Evolutionary conservation across 2,113 vertebrate genomes (phyloP), one percentile per base, ranked within the genome.

Genomic region (Amblyornis subalaris): DNA sequence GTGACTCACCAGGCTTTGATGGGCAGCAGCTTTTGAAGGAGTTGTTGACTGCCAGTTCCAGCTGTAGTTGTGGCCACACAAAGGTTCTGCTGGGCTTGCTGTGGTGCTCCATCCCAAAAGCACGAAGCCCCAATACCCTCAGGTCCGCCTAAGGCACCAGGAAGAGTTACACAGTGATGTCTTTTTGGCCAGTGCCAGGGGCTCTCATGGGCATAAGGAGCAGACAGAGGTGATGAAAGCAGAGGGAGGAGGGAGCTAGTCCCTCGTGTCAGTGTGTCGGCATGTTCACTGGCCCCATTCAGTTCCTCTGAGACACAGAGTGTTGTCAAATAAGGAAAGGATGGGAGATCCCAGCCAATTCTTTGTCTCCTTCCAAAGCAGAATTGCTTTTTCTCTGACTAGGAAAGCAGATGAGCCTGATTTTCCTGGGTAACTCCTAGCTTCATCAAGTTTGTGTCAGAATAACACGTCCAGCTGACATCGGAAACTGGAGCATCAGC

Each of bases 11-110:
- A 25, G 53, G 55, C 23, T 42, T 10, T 55, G 51, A 25, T 6
- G 54, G 38, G 54, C 1, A 1, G n/a, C 57, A 80, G 62, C 20
- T 19, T 61, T 38, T 36, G 45, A 21, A 36, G 55, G 54, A 65
- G 48, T 23, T 55, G 6, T 28, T 9, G 4, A 16, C 61, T 85
- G 45, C 65, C 26, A 14, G 26, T n/a, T 14, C 53, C 57, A 50
- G 35, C n/a, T 3, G 0, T 2, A 4, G 42, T 1, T 19, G 18
- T 4, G 26, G 42, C 23, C 75, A 53, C 78, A 48, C 4, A 9
- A 40, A 64, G 40, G 28, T 17, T 44, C 50, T 73, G 14, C 74
- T n/a, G 48, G 28, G 7, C 33, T 57, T 47, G 29, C 20, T 72
- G n/a, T 44, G 44, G 24, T 7, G 19, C 66, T 26, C 54, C 19